Base-by-base conservation (phyloP, 2,888 invertebrate species). In the Ectemnius continuus region DNA sequence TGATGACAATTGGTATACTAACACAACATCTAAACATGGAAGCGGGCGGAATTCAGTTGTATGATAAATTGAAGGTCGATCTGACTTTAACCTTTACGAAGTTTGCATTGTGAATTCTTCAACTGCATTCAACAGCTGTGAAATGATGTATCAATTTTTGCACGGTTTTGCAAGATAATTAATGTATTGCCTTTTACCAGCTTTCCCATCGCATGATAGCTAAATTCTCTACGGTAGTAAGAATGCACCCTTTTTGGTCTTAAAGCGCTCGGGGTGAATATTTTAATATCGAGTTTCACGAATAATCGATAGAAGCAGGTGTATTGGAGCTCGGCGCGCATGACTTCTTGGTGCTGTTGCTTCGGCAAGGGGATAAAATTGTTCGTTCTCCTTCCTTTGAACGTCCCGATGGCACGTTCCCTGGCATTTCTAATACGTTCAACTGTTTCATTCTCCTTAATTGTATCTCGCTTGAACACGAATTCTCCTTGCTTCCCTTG, bases 371-470 rank as follows among this genome's bases (percentile, higher is more conserved):
- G 26, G 45, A 61, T 23, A 61, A 47, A 61, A 65, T 65, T 36
- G 64, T 61, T 57, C 65, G 61, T 73, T 65, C 65, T 66, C 18
- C 61, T 48, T 48, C 36, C 59, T 46, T 70, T 66, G 69, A 45
- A 62, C 48, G 3, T 47, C 20, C 52, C 18, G 47, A 16, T 58
- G 26, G 58, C 62, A 59, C 59, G 70, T 57, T 64, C 36, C 61
- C 68, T 67, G 74, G 74, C 76, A 73, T 77, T 70, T 70, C 63
- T 72, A 65, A 14, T 69, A 72, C 68, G 16, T 16, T 16, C 16
- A 77, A 67, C 67, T 56, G 70, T 68, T 75, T 81, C 78, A 68
- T 76, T 78, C 72, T 77, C 73, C 62, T 36, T 36, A 67, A 71
- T 69, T 62, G 61, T 52, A 45, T 26, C 56, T 70, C 52, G 62